Conservation (phyloP, 2,888 invertebrate species). For the Drosophila planitibia region DNA sequence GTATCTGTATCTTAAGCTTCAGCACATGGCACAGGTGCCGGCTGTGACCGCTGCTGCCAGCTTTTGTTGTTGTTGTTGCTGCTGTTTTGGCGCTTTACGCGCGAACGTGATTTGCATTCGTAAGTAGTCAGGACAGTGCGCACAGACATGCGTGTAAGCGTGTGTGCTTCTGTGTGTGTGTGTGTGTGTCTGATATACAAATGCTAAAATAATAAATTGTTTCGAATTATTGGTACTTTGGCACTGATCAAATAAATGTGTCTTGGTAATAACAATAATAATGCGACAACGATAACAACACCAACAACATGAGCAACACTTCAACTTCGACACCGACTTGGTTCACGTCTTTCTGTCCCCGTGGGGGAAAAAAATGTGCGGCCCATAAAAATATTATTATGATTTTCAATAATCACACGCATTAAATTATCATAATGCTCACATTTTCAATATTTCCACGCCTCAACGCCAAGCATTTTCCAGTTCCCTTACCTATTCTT, state of each 20-base stretch:
- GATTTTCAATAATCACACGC: slow-evolving; percentile 78
- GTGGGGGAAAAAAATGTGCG: slow-evolving; percentile 39
- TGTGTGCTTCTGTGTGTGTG: slow-evolving; percentile 29
- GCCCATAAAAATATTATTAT: slow-evolving; percentile 75
- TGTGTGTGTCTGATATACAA: slow-evolving; percentile 62
- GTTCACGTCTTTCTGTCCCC: slow-evolving; percentile 33
- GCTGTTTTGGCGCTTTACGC: slow-evolving; percentile 66
- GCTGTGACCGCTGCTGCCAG: slow-evolving; percentile 44
- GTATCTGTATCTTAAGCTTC: slow-evolving; percentile 51
- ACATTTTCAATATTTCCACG: slow-evolving; percentile 74
- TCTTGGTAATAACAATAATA: slow-evolving; percentile 79
- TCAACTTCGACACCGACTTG: slow-evolving; percentile 28
- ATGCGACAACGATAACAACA: slow-evolving; percentile 71
- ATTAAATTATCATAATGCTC: slow-evolving; percentile 78
- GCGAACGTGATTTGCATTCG: slow-evolving; percentile 79
- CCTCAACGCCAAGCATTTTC: slow-evolving; percentile 25
- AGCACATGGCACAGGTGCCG: slow-evolving; percentile 64
- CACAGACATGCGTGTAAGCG: slow-evolving; percentile 8
- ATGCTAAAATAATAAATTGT: slow-evolving; percentile 81
- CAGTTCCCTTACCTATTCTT: slow-evolving; percentile 3
- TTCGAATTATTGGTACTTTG: slow-evolving; percentile 80
- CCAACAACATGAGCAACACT: slow-evolving; percentile 30
- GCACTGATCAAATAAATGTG: slow-evolving; percentile 77
- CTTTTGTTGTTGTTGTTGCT: slow-evolving; percentile 34
- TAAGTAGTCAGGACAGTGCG: slow-evolving; percentile 53